Base-by-base conservation (phyloP, 2,797 vertebrate species). In the Lepus oiostolus region DNA sequence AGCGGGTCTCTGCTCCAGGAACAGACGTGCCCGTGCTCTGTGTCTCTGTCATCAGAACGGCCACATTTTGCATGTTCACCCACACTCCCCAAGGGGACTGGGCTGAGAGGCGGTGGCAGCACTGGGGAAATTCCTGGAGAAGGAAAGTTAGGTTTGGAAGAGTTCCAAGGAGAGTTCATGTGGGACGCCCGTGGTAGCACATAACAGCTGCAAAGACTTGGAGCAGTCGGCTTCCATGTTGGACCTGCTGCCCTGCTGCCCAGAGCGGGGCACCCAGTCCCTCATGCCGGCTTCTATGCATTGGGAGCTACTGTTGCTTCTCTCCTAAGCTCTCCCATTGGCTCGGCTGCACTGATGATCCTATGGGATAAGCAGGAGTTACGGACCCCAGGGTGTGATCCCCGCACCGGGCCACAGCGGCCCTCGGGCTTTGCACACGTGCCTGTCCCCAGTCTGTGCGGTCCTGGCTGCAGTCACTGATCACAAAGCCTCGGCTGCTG, bases 401-500 rank as follows among this genome's bases (percentile, higher is more conserved):
- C 28, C 1, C 26, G 0, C 1, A 0, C 35, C n/a, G 1, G 16
- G n/a, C 5, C 97, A 93, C 97, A 93, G 95, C 80, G 98, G 96
- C 72, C 88, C 62, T 71, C 94, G 97, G 87, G 67, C 95, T 97
- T 96, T 94, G 90, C 95, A 95, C 90, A 93, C 72, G 94, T 58
- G 86, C 92, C 9, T 0, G 87, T 97, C 96, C 94, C 85, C 84
- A n/a, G 93, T 95, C 97, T 75, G 21, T 97, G 95, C 97, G 97
- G 96, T 97, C 96, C 95, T 96, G 96, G 97, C 95, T 95, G 94
- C 94, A 95, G 96, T 85, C 97, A 94, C 96, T 83, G 71, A 95
- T 96, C 96, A 94, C 97, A 97, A 98, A 97, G 97, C 94, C 96
- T 98, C 97, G 98, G 97, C 98, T 98, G 97, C 97, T 97, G 93